A percentile compares a stretch with the other conserved stretches of the same genome.
Conservation (phyloP, 2,888 invertebrate genomes). For the Seira ritae region DNA sequence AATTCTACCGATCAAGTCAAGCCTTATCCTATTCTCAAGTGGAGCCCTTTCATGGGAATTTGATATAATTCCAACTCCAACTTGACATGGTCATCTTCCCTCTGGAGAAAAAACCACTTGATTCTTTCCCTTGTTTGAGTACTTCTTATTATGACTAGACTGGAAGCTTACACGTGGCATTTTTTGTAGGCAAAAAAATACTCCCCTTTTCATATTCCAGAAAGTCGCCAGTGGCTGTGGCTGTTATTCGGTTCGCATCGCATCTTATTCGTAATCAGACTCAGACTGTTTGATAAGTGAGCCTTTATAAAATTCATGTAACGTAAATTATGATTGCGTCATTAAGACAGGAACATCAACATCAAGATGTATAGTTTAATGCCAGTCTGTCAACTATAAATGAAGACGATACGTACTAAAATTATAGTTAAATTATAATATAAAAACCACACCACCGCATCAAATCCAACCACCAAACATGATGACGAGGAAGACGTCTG, state of each 20-base stretch:
- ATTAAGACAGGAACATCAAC: conserved; percentile 27
- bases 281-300: conserved; percentile 16
- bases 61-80: conserved; percentile 60
- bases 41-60: conserved; percentile 59
- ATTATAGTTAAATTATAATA: conserved; percentile 21
- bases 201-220: conserved; percentile 9
- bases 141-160: conserved; percentile 20
- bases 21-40: conserved; percentile 40
- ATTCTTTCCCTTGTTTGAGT: conserved; percentile 21
- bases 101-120: conserved; percentile 16
- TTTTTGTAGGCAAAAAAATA: conserved; percentile 47
- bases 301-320: conserved; percentile 24
- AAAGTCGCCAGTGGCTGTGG: conserved; percentile 47
- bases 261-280: conserved; percentile 1
- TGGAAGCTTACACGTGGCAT: conserved; percentile 52
- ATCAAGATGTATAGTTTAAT: conserved; percentile 5
- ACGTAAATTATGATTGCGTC: conserved; percentile 63
- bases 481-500: neutral
- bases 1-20: conserved; percentile 2
- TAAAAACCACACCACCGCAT: conserved; percentile 21
- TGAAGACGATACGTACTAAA: conserved; percentile 13
- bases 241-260: too few species aligned
- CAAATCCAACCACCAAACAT: conserved; percentile 16
- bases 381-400: conserved; percentile 6
- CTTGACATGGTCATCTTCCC: conserved; percentile 26